Evolutionary conservation across 2,888 invertebrate genomes (phyloP).

Genomic region (Incurvaria masculella): DNA sequence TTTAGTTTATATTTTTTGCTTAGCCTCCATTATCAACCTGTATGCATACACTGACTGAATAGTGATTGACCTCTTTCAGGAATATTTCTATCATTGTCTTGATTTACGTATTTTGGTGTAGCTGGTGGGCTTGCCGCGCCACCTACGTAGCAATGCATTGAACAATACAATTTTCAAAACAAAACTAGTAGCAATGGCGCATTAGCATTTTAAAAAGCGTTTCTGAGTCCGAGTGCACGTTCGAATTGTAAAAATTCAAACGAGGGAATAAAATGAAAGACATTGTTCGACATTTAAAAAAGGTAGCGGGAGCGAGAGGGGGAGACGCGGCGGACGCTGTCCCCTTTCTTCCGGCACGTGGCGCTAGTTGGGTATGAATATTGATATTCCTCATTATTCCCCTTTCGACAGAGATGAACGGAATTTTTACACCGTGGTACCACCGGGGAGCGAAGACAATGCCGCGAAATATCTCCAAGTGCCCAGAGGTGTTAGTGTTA

Average conservation of each 20-base stretch:
- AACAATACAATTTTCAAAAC: not conserved
- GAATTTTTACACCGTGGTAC: too few species aligned
- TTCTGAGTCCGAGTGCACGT: constrained; percentile 16
- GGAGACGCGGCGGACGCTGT: constrained; percentile 7
- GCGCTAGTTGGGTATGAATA: constrained; percentile 28
- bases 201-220: not conserved
- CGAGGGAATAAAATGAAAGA: constrained; percentile 20
- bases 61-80: too few species aligned
- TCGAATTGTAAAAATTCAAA: constrained; percentile 24
- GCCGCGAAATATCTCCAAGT: too few species aligned
- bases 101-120: too few species aligned
- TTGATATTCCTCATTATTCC: constrained; percentile 29
- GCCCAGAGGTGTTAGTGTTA: too few species aligned
- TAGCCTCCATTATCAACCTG: too few species aligned
- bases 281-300: constrained; percentile 23
- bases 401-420: constrained; percentile 8
- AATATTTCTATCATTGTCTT: too few species aligned
- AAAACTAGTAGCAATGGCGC: not conserved
- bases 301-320: constrained; percentile 20
- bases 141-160: not conserved
- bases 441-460: too few species aligned
- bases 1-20: too few species aligned
- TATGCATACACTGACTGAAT: too few species aligned
- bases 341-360: constrained; percentile 28
- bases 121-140: too few species aligned